Base-by-base conservation (phyloP, 2,888 invertebrate species). In the Netelia melanura region DNA sequence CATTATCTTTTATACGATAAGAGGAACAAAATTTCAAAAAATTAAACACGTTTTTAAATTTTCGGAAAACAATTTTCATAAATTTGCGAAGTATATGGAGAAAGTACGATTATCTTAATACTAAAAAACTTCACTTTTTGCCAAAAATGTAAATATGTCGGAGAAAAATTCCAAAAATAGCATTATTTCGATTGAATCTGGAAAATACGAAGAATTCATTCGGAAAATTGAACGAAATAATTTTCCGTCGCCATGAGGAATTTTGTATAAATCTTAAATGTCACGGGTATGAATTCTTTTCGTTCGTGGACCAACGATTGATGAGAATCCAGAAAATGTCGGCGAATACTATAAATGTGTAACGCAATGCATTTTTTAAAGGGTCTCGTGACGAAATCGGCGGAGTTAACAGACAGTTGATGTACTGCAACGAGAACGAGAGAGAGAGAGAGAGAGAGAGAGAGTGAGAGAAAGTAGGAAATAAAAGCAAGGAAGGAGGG, bases 401-500 rank as follows among this genome's bases (percentile, higher is more conserved):
- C 6, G 2, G 38, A 64, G 54, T 5, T 75, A 64, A 52, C 52
- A 64, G n/a, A 54, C 10, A 54, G n/a, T 30, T 52, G 48, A 54
- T 38, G 64, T 48, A 5, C 8, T 30, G 67, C 11, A 65, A 54
- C 70, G 54, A 65, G 52, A 75, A 21, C 23, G 68, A 25, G 64
- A 80, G 65, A 10, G 68, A 64, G 90, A 56, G 58, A 44, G 68
- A 25, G 64, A 80, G 65, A 10, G 68, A 64, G 90, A 56, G 58
- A 44, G 76, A 68, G 30, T 52, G 58, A 77, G 48, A 21, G 62
- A 52, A 48, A 56, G 68, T 44, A 71, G 70, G 62, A 68, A 68
- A 79, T 62, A 71, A 56, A 79, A 72, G 64, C 25, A 56, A 43
- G 38, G 56, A 58, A 52, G 78, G 67, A 81, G 44, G 67, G 90